These are phyloP conservation scores for Mobula hypostoma DNA, from an alignment of 2,113 vertebrate species.

Conservation along the genomic window DNA sequence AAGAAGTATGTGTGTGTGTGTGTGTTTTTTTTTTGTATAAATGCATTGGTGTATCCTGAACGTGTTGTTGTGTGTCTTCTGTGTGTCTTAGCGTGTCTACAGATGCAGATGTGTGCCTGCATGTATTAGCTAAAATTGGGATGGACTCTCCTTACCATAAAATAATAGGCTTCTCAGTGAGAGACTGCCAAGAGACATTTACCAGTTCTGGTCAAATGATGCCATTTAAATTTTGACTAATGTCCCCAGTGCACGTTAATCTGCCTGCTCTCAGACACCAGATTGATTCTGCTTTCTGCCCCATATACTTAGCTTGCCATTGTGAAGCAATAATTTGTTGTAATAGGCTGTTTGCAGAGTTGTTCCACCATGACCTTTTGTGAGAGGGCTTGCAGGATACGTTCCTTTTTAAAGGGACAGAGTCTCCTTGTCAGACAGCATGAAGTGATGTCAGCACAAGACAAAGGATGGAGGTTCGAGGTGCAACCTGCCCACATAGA, in stretches of 20 bases:
- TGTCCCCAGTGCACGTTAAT: conserved; percentile 85
- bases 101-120: too few relatives aligned
- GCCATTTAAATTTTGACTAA: conserved; percentile 91
- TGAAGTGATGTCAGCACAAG: too few relatives aligned
- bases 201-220: conserved; percentile 64
- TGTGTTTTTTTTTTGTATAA: conserved; percentile 57
- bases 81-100: too few relatives aligned
- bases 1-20: conserved; percentile 72
- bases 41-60: conserved; percentile 77
- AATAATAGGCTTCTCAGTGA: conserved; percentile 99
- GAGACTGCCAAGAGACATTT: conserved; percentile 79
- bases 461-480: too few relatives aligned
- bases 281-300: conserved; percentile 72
- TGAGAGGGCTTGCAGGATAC: background rate
- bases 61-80: too few relatives aligned
- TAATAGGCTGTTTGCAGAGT: conserved; percentile 59
- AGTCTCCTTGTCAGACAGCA: background rate
- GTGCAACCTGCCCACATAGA: too few relatives aligned
- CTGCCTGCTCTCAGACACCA: conserved; percentile 74
- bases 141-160: conserved; percentile 44
- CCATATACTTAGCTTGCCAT: conserved; percentile 68
- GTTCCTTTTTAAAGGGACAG: conserved; percentile 41
- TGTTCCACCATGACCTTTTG: conserved; percentile 45
- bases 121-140: background rate
- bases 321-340: conserved; percentile 73